phyloP scores from a whole-genome alignment of 2,113 vertebrate species.

The Muntiacus reevesi region DNA sequence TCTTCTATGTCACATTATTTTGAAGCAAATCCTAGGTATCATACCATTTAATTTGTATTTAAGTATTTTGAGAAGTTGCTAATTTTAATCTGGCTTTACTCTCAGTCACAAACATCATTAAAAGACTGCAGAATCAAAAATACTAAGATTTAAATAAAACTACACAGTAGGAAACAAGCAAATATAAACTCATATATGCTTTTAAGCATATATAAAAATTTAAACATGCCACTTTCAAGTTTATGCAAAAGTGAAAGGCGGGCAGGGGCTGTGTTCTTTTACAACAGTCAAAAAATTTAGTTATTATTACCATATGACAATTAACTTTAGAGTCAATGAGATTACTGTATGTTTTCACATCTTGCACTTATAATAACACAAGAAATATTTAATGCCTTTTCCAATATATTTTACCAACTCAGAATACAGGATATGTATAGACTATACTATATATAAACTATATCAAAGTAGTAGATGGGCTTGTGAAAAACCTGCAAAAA shows the following conservation, averaged over 20 bases:
- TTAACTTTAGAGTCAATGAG: constrained; percentile 81
- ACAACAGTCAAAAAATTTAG: constrained; percentile 79
- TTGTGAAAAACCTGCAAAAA: constrained; percentile 84
- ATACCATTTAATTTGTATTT: not conserved
- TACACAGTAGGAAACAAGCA: not conserved
- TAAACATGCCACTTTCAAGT: constrained; percentile 42
- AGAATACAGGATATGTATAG: constrained; percentile 81
- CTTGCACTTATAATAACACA: constrained; percentile 85
- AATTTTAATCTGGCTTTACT: not conserved
- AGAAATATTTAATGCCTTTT: constrained; percentile 89
- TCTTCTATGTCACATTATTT: not conserved
- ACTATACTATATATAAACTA: constrained; percentile 80
- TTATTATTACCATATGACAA: constrained; percentile 80
- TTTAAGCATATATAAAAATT: constrained; percentile 36
- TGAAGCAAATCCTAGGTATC: not conserved
- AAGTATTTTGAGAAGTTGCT: not conserved
- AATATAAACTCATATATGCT: not conserved
- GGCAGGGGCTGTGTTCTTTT: not conserved
- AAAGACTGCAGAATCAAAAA: not conserved
- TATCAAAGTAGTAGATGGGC: constrained; percentile 84
- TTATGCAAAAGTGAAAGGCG: constrained; percentile 50
- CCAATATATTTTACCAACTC: constrained; percentile 85
- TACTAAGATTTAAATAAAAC: not conserved
- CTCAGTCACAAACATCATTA: not conserved
- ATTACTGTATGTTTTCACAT: constrained; percentile 82